These are phyloP conservation scores for Carcharodon carcharias DNA, from an alignment of 2,797 vertebrate genomes.

Conservation along the genomic window DNA sequence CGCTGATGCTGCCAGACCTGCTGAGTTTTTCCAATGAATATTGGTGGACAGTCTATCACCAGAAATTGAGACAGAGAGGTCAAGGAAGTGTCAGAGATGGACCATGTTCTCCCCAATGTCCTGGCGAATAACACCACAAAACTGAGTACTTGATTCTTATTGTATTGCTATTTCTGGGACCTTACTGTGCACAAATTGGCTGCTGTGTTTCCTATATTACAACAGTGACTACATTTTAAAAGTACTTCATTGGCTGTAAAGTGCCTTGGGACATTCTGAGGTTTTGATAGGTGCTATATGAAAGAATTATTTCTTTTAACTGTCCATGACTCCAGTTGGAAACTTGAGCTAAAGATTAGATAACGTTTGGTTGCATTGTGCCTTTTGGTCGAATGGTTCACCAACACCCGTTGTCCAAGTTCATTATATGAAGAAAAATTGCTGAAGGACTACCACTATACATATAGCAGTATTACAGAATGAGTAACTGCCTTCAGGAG, in stretches of 20 bases:
- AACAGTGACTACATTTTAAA: not conserved
- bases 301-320: not conserved
- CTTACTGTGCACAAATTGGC: not conserved
- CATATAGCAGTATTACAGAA: no score
- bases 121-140: not conserved
- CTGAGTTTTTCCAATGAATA: no score
- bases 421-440: not conserved
- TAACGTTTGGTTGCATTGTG: not conserved
- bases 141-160: not conserved
- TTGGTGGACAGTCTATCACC: no score
- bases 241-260: not conserved
- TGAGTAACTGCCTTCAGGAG: no score
- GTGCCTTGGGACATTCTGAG: not conserved
- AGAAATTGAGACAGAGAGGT: no score
- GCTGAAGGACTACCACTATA: no score
- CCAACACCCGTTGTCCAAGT: not conserved
- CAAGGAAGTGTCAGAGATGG: no score
- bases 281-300: not conserved
- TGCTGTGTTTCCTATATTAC: not conserved
- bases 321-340: not conserved
- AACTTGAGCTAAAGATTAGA: not conserved
- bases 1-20: no score
- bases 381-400: not conserved
- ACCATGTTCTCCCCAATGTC: no score
- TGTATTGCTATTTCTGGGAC: not conserved